Percentiles rank a stretch among this genome's conserved stretches.
Conservation (phyloP, 2,888 invertebrate genomes). For the Lepas anatifera region DNA sequence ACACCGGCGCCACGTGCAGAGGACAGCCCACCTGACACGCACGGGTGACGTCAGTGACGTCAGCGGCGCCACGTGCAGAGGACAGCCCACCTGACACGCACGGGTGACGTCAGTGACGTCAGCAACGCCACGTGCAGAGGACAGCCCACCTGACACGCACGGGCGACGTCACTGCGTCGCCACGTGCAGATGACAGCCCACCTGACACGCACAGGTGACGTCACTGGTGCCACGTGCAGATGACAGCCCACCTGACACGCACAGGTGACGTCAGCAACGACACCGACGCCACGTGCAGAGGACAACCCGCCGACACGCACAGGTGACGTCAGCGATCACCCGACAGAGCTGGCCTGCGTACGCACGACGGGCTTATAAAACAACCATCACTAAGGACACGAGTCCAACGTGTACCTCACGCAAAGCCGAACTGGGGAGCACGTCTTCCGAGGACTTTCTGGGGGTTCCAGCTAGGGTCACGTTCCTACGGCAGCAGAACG, state of each 20-base stretch:
- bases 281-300: constrained; percentile 85
- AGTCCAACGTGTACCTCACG: no score
- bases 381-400: no score
- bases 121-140: constrained; percentile 90
- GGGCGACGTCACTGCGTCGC: constrained; percentile 83
- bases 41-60: constrained; percentile 87
- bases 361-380: no score
- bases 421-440: no score
- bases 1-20: constrained; percentile 85
- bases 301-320: constrained; percentile 73
- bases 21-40: constrained; percentile 78
- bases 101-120: constrained; percentile 84
- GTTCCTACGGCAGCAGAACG: no score
- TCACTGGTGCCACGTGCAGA: constrained; percentile 85
- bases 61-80: constrained; percentile 85
- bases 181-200: constrained; percentile 75
- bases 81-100: constrained; percentile 73
- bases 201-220: constrained; percentile 89
- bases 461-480: no score
- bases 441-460: no score
- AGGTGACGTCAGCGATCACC: constrained; percentile 79
- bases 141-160: constrained; percentile 67
- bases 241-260: constrained; percentile 78
- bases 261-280: constrained; percentile 87
- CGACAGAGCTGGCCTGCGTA: no score